phyloP scores from a whole-genome alignment of 1,140 invertebrate genomes.

The Bursaphelenchus mucronatus region DNA sequence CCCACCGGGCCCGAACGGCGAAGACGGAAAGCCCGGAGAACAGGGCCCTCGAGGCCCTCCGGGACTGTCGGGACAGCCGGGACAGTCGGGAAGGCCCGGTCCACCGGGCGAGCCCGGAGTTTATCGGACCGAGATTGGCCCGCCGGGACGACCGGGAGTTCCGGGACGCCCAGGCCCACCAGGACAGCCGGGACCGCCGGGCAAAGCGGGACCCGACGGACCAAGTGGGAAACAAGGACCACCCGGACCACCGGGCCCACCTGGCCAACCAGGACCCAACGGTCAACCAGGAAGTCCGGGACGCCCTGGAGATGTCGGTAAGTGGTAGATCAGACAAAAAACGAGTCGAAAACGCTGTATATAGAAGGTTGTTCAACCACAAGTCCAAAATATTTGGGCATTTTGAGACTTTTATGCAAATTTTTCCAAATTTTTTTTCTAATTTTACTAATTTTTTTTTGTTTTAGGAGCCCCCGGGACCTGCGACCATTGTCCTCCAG shows the following conservation, averaged over 20 bases:
- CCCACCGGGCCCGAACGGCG: constrained; percentile 29
- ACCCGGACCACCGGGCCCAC: neutral
- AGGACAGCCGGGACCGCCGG: constrained; percentile 16
- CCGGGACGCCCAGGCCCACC: constrained; percentile 30
- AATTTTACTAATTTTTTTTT: neutral
- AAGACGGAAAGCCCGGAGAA: constrained; percentile 45
- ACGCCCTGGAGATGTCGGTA: constrained; percentile 18
- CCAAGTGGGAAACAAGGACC: constrained; percentile 22
- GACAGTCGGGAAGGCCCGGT: constrained; percentile 40
- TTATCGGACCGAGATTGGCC: constrained; percentile 44
- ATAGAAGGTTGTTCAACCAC: too few relatives aligned
- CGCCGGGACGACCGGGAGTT: constrained; percentile 29
- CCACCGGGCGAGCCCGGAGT: constrained; percentile 42
- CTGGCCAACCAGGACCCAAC: constrained; percentile 5
- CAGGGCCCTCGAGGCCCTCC: constrained; percentile 41
- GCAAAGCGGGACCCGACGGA: constrained; percentile 30
- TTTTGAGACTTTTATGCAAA: too few relatives aligned
- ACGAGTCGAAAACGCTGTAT: too few relatives aligned
- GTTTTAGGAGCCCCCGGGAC: constrained; percentile 26
- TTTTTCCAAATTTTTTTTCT: too few relatives aligned
- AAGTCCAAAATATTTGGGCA: too few relatives aligned
- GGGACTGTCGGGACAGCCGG: constrained; percentile 38
- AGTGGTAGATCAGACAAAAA: neutral
- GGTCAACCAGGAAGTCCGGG: constrained; percentile 13
- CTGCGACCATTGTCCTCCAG: constrained; percentile 40